These are phyloP conservation scores for Aphaenogaster floridana DNA, from an alignment of 1,140 invertebrate genomes.

Conservation along the genomic window DNA sequence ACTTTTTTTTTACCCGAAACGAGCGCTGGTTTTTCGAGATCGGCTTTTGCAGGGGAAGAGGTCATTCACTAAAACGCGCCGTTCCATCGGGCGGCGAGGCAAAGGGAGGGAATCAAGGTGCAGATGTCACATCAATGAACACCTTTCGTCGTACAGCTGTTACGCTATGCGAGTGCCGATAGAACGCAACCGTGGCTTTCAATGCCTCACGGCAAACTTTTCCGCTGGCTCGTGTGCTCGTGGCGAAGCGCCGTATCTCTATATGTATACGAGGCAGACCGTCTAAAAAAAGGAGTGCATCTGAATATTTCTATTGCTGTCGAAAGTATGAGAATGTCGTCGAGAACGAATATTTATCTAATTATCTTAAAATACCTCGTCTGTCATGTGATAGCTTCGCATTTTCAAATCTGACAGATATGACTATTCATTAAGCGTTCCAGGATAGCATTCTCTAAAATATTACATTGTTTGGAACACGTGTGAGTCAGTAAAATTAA, in stretches of 20 bases:
- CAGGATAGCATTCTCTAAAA: too few relatives aligned
- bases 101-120: constrained; percentile 42
- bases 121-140: constrained; percentile 75
- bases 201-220: constrained; percentile 33
- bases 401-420: not conserved
- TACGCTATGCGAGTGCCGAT: constrained; percentile 51
- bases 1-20: not conserved
- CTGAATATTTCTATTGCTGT: not conserved
- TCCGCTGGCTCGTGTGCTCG: not conserved
- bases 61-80: constrained; percentile 66
- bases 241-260: constrained; percentile 8
- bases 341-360: not conserved
- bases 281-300: not conserved
- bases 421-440: not conserved
- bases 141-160: constrained; percentile 76
- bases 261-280: not conserved
- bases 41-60: constrained; percentile 44
- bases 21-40: constrained; percentile 11
- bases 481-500: too few relatives aligned
- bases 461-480: too few relatives aligned
- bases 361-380: not conserved
- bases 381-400: not conserved
- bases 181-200: constrained; percentile 56
- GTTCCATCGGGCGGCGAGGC: not conserved
- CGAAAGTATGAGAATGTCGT: not conserved